Evolutionary conservation across 2,797 vertebrate genomes (phyloP).

Genomic region (Lerista edwardsae): DNA sequence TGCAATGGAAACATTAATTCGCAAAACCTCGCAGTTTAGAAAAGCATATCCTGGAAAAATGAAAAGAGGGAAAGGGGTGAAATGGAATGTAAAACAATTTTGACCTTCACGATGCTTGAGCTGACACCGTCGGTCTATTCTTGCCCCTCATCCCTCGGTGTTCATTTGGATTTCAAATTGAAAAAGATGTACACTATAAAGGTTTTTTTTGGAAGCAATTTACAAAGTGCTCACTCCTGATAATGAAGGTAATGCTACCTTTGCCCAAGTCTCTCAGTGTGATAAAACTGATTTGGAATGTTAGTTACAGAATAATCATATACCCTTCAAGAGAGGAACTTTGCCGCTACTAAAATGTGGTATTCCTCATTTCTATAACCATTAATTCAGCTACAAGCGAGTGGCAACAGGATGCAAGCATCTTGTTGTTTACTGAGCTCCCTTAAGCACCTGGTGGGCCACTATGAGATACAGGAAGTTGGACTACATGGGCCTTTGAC

Average conservation of each 20-base stretch:
- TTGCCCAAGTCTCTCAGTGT: constrained; percentile 50
- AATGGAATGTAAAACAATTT: constrained; percentile 25
- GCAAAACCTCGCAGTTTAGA: constrained; percentile 2
- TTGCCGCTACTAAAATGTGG: constrained; percentile 43
- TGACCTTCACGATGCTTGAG: constrained; percentile 24
- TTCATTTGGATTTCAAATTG: constrained; percentile 26
- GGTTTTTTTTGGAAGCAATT: constrained; percentile 19
- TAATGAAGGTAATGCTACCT: constrained; percentile 54
- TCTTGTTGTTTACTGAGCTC: no score
- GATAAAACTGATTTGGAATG: constrained; percentile 57
- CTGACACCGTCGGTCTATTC: constrained; percentile 24
- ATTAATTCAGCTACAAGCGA: constrained; percentile 38
- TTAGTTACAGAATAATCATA: constrained; percentile 58
- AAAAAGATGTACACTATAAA: not conserved
- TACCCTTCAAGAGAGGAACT: constrained; percentile 30
- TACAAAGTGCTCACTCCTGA: constrained; percentile 47
- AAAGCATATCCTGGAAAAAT: constrained; percentile 5
- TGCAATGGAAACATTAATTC: constrained; percentile 2
- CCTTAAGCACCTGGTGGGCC: no score
- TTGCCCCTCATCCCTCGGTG: constrained; percentile 14
- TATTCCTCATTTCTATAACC: constrained; percentile 34
- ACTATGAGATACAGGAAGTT: no score
- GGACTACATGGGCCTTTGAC: no score
- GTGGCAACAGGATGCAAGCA: no score
- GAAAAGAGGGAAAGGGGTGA: not conserved